Conservation (phyloP, 1,140 invertebrate genomes). For the Formica selysi region DNA sequence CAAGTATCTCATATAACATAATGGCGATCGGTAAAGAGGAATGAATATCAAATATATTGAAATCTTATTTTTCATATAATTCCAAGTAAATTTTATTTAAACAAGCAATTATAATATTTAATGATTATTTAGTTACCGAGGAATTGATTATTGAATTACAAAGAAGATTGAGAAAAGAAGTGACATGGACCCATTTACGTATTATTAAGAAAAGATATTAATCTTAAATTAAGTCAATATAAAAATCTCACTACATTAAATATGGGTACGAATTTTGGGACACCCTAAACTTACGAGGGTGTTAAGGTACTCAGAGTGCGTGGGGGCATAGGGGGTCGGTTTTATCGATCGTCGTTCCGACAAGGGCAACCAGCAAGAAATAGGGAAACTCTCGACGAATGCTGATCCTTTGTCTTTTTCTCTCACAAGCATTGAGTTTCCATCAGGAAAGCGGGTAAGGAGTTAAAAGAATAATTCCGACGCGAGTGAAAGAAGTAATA, state of each 20-base stretch:
- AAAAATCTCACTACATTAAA: conserved; percentile 12
- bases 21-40: conserved; percentile 69
- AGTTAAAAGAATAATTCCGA: conserved; percentile 44
- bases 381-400: conserved; percentile 79
- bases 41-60: neutral
- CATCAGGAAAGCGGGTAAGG: neutral
- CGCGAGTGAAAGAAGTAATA: neutral
- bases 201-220: neutral
- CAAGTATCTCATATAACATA: conserved; percentile 71
- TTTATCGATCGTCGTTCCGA: conserved; percentile 81
- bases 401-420: conserved; percentile 79
- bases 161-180: neutral
- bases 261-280: neutral
- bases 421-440: conserved; percentile 8
- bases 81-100: neutral
- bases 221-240: neutral
- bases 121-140: neutral
- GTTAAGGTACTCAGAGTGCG: conserved; percentile 60
- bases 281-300: conserved; percentile 36
- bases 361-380: conserved; percentile 81
- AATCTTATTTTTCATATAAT: neutral
- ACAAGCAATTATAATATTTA: conserved; percentile 5
- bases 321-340: conserved; percentile 58
- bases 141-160: neutral
- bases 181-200: neutral